Evolutionary conservation across 1,140 invertebrate genomes (phyloP).

Genomic region (Steinernema khuongi): DNA sequence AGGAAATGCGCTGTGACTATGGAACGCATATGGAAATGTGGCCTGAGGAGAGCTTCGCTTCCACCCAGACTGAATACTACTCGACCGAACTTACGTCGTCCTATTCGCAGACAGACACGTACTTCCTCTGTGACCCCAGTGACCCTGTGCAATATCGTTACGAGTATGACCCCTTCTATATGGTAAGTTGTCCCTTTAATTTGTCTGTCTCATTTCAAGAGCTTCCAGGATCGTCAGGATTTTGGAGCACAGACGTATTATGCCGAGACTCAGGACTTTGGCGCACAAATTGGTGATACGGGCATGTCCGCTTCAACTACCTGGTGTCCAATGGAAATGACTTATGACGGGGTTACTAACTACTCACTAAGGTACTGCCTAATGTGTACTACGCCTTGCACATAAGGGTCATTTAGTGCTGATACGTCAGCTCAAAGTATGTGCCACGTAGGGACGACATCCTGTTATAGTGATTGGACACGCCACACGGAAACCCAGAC

Average conservation of each 20-base stretch:
- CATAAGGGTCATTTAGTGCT: background rate
- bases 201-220: background rate
- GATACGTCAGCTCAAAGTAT: background rate
- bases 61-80: background rate
- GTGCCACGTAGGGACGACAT: conserved; percentile 2
- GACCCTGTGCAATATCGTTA: background rate
- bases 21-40: background rate
- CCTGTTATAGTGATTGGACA: conserved; percentile 1
- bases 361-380: background rate
- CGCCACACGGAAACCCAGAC: conserved; percentile 6
- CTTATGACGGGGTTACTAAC: background rate
- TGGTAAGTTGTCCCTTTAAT: background rate
- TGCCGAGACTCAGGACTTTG: background rate
- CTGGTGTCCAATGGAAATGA: background rate
- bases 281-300: background rate
- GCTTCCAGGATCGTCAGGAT: background rate
- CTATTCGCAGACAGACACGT: background rate
- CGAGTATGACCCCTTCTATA: background rate
- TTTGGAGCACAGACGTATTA: background rate
- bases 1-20: background rate
- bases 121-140: background rate
- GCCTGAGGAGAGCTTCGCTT: background rate
- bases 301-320: no score
- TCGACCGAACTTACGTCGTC: background rate
- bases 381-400: background rate